Conservation (phyloP, 2,888 invertebrate species). For the Adelphocoris suturalis region DNA sequence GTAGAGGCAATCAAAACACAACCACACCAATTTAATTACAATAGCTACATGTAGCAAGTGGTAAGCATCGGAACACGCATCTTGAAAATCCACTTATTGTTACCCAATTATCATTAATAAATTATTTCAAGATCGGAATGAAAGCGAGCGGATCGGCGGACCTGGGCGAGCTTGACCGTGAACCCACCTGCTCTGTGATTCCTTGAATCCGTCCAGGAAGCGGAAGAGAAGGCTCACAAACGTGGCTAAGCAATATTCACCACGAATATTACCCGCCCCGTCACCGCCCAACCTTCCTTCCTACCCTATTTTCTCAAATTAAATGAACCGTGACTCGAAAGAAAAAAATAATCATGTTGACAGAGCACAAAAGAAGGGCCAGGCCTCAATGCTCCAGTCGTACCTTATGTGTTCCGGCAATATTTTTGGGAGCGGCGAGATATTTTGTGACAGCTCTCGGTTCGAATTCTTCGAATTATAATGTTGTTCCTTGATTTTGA, state of each 20-base stretch:
- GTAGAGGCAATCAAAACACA: no score
- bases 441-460: no score
- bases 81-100: no score
- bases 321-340: slow-evolving; percentile 17
- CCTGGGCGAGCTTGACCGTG: neutral
- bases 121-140: neutral
- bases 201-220: slow-evolving; percentile 27
- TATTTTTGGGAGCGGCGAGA: neutral
- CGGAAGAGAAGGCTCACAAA: neutral
- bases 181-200: neutral
- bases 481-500: no score
- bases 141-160: neutral
- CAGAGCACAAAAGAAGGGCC: neutral
- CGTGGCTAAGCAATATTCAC: slow-evolving; percentile 26
- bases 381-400: neutral
- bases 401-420: neutral
- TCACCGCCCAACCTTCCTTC: neutral
- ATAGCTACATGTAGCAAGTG: no score
- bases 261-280: neutral
- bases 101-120: no score
- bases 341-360: neutral
- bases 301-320: slow-evolving; percentile 1
- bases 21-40: no score
- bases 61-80: no score
- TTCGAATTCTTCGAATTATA: no score